Evolutionary conservation across 2,113 vertebrate genomes (phyloP), one percentile per base, ranked within the genome.

Genomic region (Steatornis caripensis): DNA sequence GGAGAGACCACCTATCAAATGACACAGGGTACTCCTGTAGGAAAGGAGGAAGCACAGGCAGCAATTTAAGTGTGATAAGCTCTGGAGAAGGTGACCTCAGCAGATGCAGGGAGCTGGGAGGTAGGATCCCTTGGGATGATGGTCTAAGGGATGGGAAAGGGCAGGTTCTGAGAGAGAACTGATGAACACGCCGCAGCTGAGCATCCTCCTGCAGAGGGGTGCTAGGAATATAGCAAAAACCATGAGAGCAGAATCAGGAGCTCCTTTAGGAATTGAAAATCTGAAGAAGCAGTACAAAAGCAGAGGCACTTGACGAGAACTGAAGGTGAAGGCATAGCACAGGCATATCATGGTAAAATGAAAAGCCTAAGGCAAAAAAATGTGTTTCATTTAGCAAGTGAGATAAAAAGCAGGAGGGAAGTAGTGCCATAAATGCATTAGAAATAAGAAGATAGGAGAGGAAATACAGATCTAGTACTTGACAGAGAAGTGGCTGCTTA

Each of bases 11-110:
- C 41, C 32, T 29, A 0, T 24, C 41, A 7, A 55, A 5, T 4
- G 58, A 5, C 22, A 48, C 23, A 39, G 41, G 6, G 29, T 9
- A 3, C 9, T 62, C 6, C 62, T 15, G 24, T 0, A 8, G 64
- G 69, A 27, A 45, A 16, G 48, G 70, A 37, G 5, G 37, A 20
- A 6, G 26, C 71, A 11, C 0, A 8, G 80, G 26, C 58, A 74
- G 80, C 53, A 2, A 0, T 6, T 12, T 3, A 14, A 34, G 34
- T 0, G 3, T 11, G 54, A 2, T 26, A 9, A 26, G 32, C 11
- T 46, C 58, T 21, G 20, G 60, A 48, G 68, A 30, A 55, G 51
- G 29, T 3, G 17, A 9, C 4, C 30, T 19, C n/a, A 3, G 30
- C 4, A n/a, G 49, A 2, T 1, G 9, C 6, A 2, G 39, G 39